These are phyloP conservation scores for Hirtodrosophila cameraria DNA, from an alignment of 2,888 invertebrate species.

Conservation along the genomic window DNA sequence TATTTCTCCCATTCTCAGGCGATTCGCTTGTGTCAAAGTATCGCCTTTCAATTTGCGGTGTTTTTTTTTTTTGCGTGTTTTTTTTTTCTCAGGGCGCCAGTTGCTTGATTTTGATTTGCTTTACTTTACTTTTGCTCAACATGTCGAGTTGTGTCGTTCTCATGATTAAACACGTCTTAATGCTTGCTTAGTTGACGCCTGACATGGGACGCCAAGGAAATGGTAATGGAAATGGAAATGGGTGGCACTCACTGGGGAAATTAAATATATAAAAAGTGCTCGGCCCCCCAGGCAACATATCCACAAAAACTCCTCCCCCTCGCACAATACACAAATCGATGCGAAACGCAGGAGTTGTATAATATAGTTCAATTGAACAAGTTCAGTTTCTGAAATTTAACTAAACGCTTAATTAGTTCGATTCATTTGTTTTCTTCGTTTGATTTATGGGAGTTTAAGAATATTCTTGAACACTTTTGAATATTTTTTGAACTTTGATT, in stretches of 20 bases:
- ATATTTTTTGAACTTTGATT: no score
- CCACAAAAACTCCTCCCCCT: no score
- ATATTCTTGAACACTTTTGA: no score
- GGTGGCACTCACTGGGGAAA: conserved; percentile 61
- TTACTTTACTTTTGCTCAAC: conserved; percentile 18
- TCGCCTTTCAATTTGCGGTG: conserved; percentile 43
- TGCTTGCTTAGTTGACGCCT: conserved; percentile 44
- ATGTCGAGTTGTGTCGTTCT: conserved; percentile 40
- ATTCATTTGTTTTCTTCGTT: no score
- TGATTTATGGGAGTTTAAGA: no score
- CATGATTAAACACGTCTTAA: conserved; percentile 64
- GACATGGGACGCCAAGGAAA: conserved; percentile 49
- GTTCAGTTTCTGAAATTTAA: no score
- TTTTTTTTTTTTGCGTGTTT: conserved; percentile 8
- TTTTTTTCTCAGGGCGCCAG: conserved; percentile 29
- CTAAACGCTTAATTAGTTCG: no score
- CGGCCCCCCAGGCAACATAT: neutral
- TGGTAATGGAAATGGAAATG: no score
- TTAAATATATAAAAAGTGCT: conserved; percentile 47
- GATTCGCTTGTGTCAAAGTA: conserved; percentile 16
- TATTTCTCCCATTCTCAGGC: conserved; percentile 16
- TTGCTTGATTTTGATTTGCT: conserved; percentile 40
- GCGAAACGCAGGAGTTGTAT: no score
- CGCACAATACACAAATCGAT: conserved; percentile 34
- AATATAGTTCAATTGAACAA: no score